A percentile compares a stretch with the other conserved stretches of the same genome.
Evolutionary conservation across 2,113 vertebrate species (phyloP).

Genomic region (Malurus alboscapulatus): DNA sequence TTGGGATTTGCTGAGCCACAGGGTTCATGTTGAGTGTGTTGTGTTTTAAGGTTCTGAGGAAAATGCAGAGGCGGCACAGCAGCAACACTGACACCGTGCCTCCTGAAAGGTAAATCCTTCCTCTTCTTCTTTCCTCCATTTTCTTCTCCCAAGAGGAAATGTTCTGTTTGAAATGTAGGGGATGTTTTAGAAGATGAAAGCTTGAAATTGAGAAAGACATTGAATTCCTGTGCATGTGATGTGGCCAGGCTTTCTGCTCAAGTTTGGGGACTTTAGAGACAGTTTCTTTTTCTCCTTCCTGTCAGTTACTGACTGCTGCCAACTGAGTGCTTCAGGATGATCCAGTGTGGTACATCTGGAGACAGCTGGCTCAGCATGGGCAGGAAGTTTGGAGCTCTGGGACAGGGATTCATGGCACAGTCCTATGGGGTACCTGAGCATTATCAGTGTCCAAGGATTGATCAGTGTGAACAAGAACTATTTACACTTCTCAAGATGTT

Average conservation of each 20-base stretch:
- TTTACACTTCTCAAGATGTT: background rate
- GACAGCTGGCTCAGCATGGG: background rate
- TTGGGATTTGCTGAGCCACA: background rate
- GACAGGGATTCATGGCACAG: background rate
- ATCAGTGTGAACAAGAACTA: background rate
- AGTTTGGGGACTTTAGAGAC: background rate
- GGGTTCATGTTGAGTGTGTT: slow-evolving; percentile 67
- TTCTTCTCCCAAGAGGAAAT: background rate
- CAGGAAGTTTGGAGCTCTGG: background rate
- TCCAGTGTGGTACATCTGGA: background rate
- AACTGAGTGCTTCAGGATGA: background rate
- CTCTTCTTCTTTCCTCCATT: background rate
- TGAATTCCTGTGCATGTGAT: background rate
- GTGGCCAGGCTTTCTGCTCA: background rate
- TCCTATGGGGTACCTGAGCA: background rate
- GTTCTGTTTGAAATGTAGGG: background rate
- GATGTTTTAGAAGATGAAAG: background rate
- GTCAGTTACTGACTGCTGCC: background rate
- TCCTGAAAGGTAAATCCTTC: slow-evolving; percentile 85
- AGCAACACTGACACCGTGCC: slow-evolving; percentile 93
- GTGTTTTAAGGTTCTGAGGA: slow-evolving; percentile 85
- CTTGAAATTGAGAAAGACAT: background rate
- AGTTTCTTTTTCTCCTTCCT: background rate
- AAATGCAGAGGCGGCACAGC: slow-evolving; percentile 98
- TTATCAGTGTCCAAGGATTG: background rate